Percentiles rank a stretch among this genome's conserved stretches.
These are phyloP conservation scores for Pseudorhombus dupliciocellatus DNA, from an alignment of 2,113 vertebrate species.

Conservation along the genomic window DNA sequence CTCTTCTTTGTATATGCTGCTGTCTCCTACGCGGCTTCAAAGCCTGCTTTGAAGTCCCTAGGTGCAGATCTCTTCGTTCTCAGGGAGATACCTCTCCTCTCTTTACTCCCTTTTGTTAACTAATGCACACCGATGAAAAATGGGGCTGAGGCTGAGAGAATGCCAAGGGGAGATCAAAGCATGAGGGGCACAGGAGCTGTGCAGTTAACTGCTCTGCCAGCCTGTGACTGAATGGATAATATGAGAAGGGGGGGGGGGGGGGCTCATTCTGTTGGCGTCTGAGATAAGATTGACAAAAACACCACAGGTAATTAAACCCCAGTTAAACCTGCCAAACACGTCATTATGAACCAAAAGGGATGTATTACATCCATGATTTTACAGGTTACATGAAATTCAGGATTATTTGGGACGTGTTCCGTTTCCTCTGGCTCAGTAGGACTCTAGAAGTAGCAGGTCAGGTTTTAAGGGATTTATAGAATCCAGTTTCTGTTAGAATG, in stretches of 20 bases:
- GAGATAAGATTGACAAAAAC: constrained; percentile 10
- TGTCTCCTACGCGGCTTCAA: constrained; percentile 74
- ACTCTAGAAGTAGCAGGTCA: neutral
- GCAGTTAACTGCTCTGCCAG: constrained; percentile 66
- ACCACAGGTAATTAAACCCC: constrained; percentile 9
- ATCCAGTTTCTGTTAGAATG: neutral
- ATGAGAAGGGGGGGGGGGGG: constrained; percentile 16
- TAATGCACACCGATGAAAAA: constrained; percentile 70
- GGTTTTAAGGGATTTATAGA: neutral
- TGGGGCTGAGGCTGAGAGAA: constrained; percentile 64
- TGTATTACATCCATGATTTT: neutral
- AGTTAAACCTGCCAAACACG: neutral
- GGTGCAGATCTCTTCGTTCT: constrained; percentile 66
- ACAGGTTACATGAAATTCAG: neutral
- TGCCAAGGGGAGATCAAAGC: constrained; percentile 75
- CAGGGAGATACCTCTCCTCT: constrained; percentile 64
- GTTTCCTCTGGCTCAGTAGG: neutral
- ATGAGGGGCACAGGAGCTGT: constrained; percentile 41
- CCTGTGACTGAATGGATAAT: constrained; percentile 58
- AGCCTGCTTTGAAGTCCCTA: constrained; percentile 75
- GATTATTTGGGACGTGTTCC: neutral
- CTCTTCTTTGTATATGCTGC: constrained; percentile 51
- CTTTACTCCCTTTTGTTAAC: constrained; percentile 66
- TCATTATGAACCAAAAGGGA: neutral
- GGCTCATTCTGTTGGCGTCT: constrained; percentile 21